Conservation (phyloP, 2,113 vertebrate genomes). For the Siniperca knerii region DNA sequence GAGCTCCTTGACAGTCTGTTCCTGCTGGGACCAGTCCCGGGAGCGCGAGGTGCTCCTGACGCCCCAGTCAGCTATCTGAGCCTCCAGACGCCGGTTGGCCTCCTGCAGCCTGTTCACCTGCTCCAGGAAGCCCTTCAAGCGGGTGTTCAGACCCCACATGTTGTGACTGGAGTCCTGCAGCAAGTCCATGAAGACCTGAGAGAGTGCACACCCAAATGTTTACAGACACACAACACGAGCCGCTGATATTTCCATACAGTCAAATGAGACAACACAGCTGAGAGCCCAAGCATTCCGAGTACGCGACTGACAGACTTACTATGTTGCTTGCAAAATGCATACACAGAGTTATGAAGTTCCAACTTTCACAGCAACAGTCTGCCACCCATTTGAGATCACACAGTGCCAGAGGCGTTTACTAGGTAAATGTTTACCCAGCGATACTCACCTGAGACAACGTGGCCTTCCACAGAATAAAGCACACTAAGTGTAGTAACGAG, state of each 20-base stretch:
- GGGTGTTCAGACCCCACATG: conserved; percentile 75
- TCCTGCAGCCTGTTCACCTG: conserved; percentile 79
- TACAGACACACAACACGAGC: background rate
- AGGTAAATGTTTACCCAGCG: conserved; percentile 81
- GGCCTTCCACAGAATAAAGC: conserved; percentile 25
- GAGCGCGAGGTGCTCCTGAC: conserved; percentile 9
- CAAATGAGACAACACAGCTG: conserved; percentile 13
- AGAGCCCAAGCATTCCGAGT: background rate
- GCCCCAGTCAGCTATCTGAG: conserved; percentile 74
- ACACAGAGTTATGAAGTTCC: conserved; percentile 6
- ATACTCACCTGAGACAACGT: conserved; percentile 65
- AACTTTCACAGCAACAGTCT: conserved; percentile 43
- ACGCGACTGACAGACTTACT: background rate
- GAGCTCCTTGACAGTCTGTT: conserved; percentile 75
- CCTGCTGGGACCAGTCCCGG: conserved; percentile 74
- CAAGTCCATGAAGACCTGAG: conserved; percentile 70
- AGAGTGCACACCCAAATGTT: conserved; percentile 2
- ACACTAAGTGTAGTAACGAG: conserved; percentile 8
- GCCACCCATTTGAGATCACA: conserved; percentile 44
- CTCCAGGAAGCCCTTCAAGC: conserved; percentile 81
- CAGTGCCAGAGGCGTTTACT: conserved; percentile 60
- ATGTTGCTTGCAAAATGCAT: background rate
- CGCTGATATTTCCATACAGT: conserved; percentile 38
- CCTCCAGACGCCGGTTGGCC: conserved; percentile 77
- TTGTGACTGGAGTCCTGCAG: conserved; percentile 68